phyloP scores from a whole-genome alignment of 2,113 vertebrate species.

The Nanger granti region DNA sequence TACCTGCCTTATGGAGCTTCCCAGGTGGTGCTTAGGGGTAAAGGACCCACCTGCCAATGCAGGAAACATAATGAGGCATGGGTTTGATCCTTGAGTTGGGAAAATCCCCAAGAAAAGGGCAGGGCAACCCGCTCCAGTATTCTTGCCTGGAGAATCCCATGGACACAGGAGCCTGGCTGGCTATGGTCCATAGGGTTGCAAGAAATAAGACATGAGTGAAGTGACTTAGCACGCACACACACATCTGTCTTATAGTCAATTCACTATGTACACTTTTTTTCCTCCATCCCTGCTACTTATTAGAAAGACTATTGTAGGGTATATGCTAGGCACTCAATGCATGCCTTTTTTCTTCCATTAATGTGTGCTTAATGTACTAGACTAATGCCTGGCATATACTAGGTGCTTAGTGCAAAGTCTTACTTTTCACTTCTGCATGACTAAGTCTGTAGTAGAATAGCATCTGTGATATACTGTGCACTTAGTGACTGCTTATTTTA shows the following conservation, averaged over 20 bases:
- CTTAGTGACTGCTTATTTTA: neutral
- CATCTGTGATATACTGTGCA: neutral
- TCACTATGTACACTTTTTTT: neutral
- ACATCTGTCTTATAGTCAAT: neutral
- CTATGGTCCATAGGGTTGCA: neutral
- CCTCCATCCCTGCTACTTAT: neutral
- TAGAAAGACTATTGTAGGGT: neutral
- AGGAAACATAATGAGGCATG: neutral
- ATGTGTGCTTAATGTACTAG: neutral
- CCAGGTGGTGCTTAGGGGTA: neutral
- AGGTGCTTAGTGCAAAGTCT: neutral
- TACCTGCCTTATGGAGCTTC: neutral
- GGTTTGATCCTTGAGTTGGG: neutral
- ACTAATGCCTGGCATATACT: too few species aligned
- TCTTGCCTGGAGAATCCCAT: neutral
- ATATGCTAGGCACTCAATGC: too few species aligned
- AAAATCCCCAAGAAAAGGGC: neutral
- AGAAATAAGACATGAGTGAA: neutral
- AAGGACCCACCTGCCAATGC: neutral
- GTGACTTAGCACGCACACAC: rapidly evolving
- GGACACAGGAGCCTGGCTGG: neutral
- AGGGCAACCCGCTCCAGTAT: neutral
- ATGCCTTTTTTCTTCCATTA: neutral
- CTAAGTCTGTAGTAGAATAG: neutral
- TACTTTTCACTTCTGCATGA: neutral